Conservation (phyloP, 2,888 invertebrate genomes). For the Leptogaster cylindrica region DNA sequence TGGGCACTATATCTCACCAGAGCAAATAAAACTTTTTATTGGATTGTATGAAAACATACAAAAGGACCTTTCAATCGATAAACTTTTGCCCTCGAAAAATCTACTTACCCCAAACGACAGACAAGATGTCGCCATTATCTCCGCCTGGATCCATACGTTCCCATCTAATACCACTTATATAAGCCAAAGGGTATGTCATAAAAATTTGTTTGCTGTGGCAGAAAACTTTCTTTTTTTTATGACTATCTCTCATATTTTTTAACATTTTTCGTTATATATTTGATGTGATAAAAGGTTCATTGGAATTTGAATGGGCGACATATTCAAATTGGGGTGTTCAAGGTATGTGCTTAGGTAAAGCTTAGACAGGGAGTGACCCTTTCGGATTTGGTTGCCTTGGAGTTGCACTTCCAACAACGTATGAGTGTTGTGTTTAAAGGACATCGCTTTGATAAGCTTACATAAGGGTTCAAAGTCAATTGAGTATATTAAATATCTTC, state of each 20-base stretch:
- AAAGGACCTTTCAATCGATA: slow-evolving; percentile 21
- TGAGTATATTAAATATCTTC: background rate
- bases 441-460: slow-evolving; percentile 21
- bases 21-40: slow-evolving; percentile 34
- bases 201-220: slow-evolving; percentile 29
- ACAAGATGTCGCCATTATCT: slow-evolving; percentile 47
- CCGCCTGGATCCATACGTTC: slow-evolving; percentile 41
- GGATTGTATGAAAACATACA: slow-evolving; percentile 26
- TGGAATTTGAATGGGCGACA: slow-evolving; percentile 33
- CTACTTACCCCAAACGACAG: slow-evolving; percentile 43
- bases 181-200: slow-evolving; percentile 22
- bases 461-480: no score
- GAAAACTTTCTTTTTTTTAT: slow-evolving; percentile 13
- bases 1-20: slow-evolving; percentile 19
- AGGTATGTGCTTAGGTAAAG: slow-evolving; percentile 13
- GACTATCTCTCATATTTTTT: slow-evolving; percentile 31
- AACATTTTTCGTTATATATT: slow-evolving; percentile 29
- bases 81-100: slow-evolving; percentile 31
- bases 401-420: slow-evolving; percentile 25
- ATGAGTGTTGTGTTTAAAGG: slow-evolving; percentile 18
- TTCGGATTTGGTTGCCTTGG: slow-evolving; percentile 14
- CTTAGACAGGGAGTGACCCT: background rate
- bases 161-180: slow-evolving; percentile 33
- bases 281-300: slow-evolving; percentile 33
- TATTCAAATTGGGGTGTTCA: slow-evolving; percentile 12